Conservation (phyloP, 2,113 vertebrate species). For the Bambusicola thoracicus region DNA sequence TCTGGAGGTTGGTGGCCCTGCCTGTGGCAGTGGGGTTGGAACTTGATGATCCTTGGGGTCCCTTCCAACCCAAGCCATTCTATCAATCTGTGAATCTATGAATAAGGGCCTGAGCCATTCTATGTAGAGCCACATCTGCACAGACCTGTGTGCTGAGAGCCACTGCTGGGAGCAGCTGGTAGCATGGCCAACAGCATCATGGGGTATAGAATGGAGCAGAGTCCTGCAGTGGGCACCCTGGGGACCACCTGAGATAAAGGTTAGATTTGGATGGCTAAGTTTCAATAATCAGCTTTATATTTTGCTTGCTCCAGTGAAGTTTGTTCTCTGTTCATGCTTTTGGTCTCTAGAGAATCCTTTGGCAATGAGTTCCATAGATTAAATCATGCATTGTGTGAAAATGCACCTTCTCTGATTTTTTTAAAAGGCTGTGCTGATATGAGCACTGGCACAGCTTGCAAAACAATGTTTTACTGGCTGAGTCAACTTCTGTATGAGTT, state of each 20-base stretch:
- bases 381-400: neutral
- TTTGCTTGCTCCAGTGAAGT: neutral
- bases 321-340: neutral
- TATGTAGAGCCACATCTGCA: neutral
- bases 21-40: no score
- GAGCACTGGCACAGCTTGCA: neutral
- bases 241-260: neutral
- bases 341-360: neutral
- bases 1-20: no score
- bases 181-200: rapidly evolving
- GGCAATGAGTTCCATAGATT: neutral
- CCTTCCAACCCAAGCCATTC: no score
- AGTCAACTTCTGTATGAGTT: neutral
- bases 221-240: neutral
- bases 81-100: no score
- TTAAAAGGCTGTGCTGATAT: neutral
- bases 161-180: neutral
- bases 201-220: neutral
- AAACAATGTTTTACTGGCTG: neutral
- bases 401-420: neutral
- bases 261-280: neutral
- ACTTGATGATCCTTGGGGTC: no score
- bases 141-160: neutral
- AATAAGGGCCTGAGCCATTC: neutral
- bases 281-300: neutral